Percentiles rank a stretch among this genome's conserved stretches.
phyloP scores from a whole-genome alignment of 2,888 invertebrate genomes.

The Leptinotarsa rubiginosa region DNA sequence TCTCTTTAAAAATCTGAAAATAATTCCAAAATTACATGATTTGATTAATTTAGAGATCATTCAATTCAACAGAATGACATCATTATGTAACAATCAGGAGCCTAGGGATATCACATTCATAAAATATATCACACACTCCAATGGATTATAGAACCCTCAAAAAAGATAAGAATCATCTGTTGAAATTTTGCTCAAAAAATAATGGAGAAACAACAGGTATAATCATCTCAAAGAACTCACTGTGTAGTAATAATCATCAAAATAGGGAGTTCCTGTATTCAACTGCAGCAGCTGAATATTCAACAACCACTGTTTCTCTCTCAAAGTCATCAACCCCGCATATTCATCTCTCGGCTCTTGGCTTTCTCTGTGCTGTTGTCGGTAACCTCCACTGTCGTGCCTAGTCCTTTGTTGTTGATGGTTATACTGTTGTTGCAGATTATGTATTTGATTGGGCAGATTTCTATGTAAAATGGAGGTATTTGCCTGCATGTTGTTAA shows the following conservation, averaged over 20 bases:
- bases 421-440: conserved; percentile 52
- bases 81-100: too few relatives aligned
- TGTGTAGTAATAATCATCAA: conserved; percentile 97
- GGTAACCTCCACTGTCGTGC: conserved; percentile 59
- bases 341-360: conserved; percentile 75
- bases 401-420: conserved; percentile 51
- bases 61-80: too few relatives aligned
- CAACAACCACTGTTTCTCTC: conserved; percentile 96
- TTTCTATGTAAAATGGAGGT: conserved; percentile 17
- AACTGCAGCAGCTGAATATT: conserved; percentile 95
- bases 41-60: too few relatives aligned
- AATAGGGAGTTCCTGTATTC: conserved; percentile 93
- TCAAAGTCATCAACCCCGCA: conserved; percentile 91
- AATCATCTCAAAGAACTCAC: conserved; percentile 67
- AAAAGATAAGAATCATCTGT: too few relatives aligned
- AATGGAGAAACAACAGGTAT: too few relatives aligned
- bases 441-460: conserved; percentile 35
- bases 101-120: too few relatives aligned
- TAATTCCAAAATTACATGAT: not conserved
- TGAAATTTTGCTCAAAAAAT: too few relatives aligned
- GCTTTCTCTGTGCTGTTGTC: conserved; percentile 43
- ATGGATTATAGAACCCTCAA: too few relatives aligned
- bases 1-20: conserved; percentile 73
- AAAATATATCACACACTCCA: too few relatives aligned
- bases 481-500: conserved; percentile 36